Conservation (phyloP, 2,113 vertebrate genomes). For the Eurystomus gularis region DNA sequence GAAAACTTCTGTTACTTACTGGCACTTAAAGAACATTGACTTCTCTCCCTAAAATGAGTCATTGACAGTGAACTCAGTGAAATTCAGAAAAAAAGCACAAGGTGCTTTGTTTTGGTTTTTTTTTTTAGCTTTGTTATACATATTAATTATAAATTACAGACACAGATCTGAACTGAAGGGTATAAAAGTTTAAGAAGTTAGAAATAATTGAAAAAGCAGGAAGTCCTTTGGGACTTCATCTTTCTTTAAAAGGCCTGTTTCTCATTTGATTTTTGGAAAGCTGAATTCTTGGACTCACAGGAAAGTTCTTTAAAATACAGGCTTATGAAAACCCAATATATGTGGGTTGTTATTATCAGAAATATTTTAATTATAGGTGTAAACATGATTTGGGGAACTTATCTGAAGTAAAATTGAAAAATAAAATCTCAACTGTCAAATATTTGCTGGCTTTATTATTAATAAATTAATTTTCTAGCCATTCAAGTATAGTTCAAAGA, state of each 20-base stretch:
- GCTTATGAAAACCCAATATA: neutral
- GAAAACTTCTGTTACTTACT: slow-evolving; percentile 11
- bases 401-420: neutral
- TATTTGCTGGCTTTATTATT: neutral
- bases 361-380: neutral
- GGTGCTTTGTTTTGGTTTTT: neutral
- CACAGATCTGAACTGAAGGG: slow-evolving; percentile 5
- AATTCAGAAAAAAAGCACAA: neutral
- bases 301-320: neutral
- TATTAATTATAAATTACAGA: slow-evolving; percentile 58
- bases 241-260: neutral
- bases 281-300: neutral
- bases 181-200: slow-evolving; percentile 54
- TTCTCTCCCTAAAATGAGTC: neutral
- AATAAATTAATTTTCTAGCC: neutral
- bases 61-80: neutral
- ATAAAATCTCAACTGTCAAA: neutral
- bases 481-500: neutral
- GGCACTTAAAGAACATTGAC: neutral
- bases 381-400: neutral
- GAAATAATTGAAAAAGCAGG: slow-evolving; percentile 51
- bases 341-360: neutral
- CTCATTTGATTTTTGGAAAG: slow-evolving; percentile 26
- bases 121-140: neutral
- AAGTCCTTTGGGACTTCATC: neutral